A percentile compares a stretch with the other conserved stretches of the same genome.
phyloP scores from a whole-genome alignment of 2,113 vertebrate genomes.

The Lipophrys pholis region DNA sequence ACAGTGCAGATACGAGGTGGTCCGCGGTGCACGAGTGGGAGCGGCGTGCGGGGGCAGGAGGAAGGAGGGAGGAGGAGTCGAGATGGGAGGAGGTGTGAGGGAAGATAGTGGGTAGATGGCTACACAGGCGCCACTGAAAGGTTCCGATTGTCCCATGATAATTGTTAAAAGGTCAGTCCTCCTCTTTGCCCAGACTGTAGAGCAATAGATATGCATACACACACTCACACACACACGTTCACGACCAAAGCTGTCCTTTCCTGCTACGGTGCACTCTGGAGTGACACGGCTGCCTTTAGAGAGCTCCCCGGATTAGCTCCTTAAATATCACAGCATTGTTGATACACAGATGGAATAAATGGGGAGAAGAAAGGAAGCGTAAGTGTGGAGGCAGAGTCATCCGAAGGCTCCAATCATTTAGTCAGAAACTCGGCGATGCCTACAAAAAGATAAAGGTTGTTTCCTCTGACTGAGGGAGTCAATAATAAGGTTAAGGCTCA shows the following conservation, averaged over 20 bases:
- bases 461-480: constrained; percentile 10
- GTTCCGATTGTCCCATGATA: constrained; percentile 73
- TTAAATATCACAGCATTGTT: constrained; percentile 69
- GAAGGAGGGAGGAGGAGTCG: constrained; percentile 26
- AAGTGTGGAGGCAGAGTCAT: neutral
- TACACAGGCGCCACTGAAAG: constrained; percentile 63
- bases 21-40: constrained; percentile 4
- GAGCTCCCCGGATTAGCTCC: constrained; percentile 24
- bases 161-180: constrained; percentile 77
- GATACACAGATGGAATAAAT: constrained; percentile 22
- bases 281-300: constrained; percentile 39
- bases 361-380: constrained; percentile 23
- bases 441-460: constrained; percentile 3
- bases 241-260: constrained; percentile 11
- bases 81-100: constrained; percentile 16
- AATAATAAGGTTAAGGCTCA: constrained; percentile 17
- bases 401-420: constrained; percentile 17
- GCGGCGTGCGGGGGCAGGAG: constrained; percentile 10
- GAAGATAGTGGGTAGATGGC: constrained; percentile 35
- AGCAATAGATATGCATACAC: constrained; percentile 28
- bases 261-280: constrained; percentile 51
- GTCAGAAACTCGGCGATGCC: constrained; percentile 13
- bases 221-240: neutral
- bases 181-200: constrained; percentile 41
- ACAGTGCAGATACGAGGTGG: constrained; percentile 28